phyloP scores from a whole-genome alignment of 2,888 invertebrate species.

The Epirrita christyi region DNA sequence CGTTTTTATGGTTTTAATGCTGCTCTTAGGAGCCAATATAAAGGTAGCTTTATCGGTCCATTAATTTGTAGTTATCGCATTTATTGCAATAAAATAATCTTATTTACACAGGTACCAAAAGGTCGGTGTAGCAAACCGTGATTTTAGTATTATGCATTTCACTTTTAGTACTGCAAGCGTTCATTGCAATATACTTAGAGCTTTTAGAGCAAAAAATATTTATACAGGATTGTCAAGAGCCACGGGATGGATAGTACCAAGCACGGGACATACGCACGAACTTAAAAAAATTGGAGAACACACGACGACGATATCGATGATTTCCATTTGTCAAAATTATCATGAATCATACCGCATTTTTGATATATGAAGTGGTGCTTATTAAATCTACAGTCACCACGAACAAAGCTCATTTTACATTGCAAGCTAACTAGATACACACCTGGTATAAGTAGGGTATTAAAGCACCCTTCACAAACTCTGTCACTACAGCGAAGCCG shows the following conservation, averaged over 20 bases:
- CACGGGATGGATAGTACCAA: too few relatives aligned
- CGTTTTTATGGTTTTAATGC: conserved; percentile 48
- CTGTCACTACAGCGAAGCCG: conserved; percentile 45
- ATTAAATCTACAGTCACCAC: too few relatives aligned
- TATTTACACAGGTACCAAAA: conserved; percentile 38
- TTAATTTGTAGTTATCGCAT: conserved; percentile 51
- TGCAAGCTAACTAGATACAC: too few relatives aligned
- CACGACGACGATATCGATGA: too few relatives aligned
- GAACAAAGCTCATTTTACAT: too few relatives aligned
- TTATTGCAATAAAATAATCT: conserved; percentile 46
- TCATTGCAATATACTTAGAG: background rate
- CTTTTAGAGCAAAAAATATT: too few relatives aligned
- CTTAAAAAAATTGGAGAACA: too few relatives aligned
- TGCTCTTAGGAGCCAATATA: conserved; percentile 46
- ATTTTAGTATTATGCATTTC: conserved; percentile 18
- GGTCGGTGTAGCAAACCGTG: conserved; percentile 35
- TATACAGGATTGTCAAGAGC: too few relatives aligned
- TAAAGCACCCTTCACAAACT: conserved; percentile 27
- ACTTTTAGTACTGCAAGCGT: conserved; percentile 34
- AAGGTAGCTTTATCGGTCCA: conserved; percentile 50
- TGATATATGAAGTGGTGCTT: too few relatives aligned
- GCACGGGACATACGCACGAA: too few relatives aligned
- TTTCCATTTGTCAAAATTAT: too few relatives aligned
- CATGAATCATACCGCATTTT: too few relatives aligned
- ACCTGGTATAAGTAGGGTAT: conserved; percentile 8